A percentile compares a stretch with the other conserved stretches of the same genome.
Evolutionary conservation across 2,888 invertebrate species (phyloP).

Genomic region (Tuta absoluta): DNA sequence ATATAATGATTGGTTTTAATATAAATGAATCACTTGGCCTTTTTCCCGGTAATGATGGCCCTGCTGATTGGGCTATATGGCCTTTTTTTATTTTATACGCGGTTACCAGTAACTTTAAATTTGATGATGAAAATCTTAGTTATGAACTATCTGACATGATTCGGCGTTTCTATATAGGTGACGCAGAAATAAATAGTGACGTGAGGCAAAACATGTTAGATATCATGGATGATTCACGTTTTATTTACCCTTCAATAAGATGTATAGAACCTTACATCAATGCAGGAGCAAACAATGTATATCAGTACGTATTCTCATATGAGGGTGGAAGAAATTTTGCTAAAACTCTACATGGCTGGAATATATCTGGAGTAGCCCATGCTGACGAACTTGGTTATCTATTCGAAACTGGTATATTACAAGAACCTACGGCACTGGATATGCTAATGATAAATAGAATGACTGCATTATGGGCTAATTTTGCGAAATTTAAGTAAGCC

Average conservation of each 20-base stretch:
- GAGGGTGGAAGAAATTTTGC: slow-evolving; percentile 45
- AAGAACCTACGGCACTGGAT: slow-evolving; percentile 43
- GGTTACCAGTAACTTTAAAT: slow-evolving; percentile 34
- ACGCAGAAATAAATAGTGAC: slow-evolving; percentile 17
- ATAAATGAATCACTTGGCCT: slow-evolving; percentile 39
- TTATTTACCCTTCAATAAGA: slow-evolving; percentile 23
- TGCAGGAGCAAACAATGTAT: slow-evolving; percentile 35
- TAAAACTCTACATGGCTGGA: slow-evolving; percentile 38
- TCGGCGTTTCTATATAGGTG: slow-evolving; percentile 24
- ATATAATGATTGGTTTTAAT: slow-evolving; percentile 46
- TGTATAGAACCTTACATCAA: slow-evolving; percentile 45
- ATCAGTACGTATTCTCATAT: slow-evolving; percentile 23
- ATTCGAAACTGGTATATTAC: slow-evolving; percentile 40
- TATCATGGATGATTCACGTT: slow-evolving; percentile 13
- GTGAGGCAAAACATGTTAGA: neutral
- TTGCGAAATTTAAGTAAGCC: slow-evolving; percentile 22
- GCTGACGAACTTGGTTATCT: slow-evolving; percentile 58
- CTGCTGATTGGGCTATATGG: slow-evolving; percentile 39
- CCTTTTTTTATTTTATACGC: neutral
- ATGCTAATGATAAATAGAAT: slow-evolving; percentile 53
- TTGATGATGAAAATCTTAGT: slow-evolving; percentile 35
- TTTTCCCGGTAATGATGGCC: slow-evolving; percentile 31
- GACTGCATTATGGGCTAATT: slow-evolving; percentile 58
- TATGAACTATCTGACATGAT: slow-evolving; percentile 27
- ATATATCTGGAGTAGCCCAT: slow-evolving; percentile 42